Conservation (phyloP, 2,113 vertebrate species). For the Cathartes aura region DNA sequence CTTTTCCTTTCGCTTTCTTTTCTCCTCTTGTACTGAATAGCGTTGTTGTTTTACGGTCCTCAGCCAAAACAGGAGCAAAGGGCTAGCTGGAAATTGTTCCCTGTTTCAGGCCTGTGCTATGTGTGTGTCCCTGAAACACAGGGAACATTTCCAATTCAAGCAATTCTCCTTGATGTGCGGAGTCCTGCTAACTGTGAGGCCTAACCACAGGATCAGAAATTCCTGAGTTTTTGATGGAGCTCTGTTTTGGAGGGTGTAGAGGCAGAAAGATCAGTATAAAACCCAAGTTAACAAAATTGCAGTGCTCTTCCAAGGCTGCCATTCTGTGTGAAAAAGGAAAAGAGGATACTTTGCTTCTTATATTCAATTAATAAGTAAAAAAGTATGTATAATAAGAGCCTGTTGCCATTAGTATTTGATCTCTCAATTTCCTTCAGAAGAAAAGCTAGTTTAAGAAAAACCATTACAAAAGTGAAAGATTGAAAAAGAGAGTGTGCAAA, state of each 20-base stretch:
- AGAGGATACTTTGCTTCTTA: background rate
- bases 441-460: background rate
- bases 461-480: background rate
- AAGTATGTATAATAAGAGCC: background rate
- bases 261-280: background rate
- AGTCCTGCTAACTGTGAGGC: background rate
- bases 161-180: background rate
- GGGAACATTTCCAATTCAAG: background rate
- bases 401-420: background rate
- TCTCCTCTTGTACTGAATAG: background rate
- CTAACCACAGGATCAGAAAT: background rate
- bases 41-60: fast-evolving
- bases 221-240: background rate
- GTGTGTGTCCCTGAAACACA: background rate
- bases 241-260: background rate
- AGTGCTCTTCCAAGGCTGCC: background rate
- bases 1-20: background rate
- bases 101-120: background rate
- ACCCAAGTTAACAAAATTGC: background rate
- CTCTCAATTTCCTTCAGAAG: background rate
- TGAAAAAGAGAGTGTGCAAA: background rate
- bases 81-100: background rate
- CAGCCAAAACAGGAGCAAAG: background rate
- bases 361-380: background rate
- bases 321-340: background rate